Conservation (phyloP, 2,888 invertebrate species). For the Drosophila seclusa region DNA sequence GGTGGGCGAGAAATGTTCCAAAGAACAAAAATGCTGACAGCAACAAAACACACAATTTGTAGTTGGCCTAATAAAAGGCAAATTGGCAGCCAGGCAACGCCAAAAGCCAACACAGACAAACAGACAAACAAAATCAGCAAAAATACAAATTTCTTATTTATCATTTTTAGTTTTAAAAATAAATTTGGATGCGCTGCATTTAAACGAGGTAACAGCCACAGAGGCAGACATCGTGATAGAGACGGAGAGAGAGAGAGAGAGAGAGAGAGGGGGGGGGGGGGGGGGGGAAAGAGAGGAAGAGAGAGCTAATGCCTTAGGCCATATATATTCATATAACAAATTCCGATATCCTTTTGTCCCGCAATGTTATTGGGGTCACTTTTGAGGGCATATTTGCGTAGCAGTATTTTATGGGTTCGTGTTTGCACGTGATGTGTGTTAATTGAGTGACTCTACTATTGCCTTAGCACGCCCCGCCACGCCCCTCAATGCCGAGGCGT, state of each 20-base stretch:
- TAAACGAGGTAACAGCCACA: slow-evolving; percentile 19
- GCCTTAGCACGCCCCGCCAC: background rate
- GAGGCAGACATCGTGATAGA: background rate
- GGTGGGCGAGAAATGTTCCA: slow-evolving; percentile 49
- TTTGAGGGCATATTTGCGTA: slow-evolving; percentile 12
- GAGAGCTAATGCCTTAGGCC: slow-evolving; percentile 15
- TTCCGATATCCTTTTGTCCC: slow-evolving; percentile 37
- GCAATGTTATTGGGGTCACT: slow-evolving; percentile 40
- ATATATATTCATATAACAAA: slow-evolving; percentile 24
- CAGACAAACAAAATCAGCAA: slow-evolving; percentile 52
- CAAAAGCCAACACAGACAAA: slow-evolving; percentile 27
- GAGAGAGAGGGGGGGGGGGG: too few species aligned
- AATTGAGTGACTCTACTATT: slow-evolving; percentile 43
- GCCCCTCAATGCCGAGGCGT: slow-evolving; percentile 20
- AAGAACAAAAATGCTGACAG: slow-evolving; percentile 65
- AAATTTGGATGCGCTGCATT: slow-evolving; percentile 45
- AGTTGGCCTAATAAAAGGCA: slow-evolving; percentile 71
- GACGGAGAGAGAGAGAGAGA: background rate
- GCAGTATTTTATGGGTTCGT: slow-evolving; percentile 11
- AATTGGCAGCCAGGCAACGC: slow-evolving; percentile 63
- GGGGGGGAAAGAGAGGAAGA: background rate
- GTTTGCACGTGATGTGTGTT: slow-evolving; percentile 52
- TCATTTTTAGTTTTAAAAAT: slow-evolving; percentile 67
- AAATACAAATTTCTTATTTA: slow-evolving; percentile 65
- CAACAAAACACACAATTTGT: slow-evolving; percentile 39